Evolutionary conservation across 2,888 invertebrate genomes (phyloP).

Genomic region (Psococerastis gibbosa): DNA sequence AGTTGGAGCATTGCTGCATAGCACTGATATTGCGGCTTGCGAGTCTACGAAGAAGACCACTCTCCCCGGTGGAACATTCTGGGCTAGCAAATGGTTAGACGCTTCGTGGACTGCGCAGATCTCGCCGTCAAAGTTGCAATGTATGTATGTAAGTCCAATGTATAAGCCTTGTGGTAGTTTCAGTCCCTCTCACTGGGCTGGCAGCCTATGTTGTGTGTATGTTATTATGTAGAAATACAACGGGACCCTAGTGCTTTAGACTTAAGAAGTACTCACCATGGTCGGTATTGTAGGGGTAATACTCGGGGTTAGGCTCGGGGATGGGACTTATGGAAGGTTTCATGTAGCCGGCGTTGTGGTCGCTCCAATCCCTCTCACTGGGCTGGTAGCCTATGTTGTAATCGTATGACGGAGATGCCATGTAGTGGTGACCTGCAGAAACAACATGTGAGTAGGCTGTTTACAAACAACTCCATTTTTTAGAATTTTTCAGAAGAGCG

Average conservation of each 20-base stretch:
- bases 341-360: constrained; percentile 6
- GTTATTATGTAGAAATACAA: constrained; percentile 14
- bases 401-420: constrained; percentile 15
- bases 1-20: no score
- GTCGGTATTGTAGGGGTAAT: constrained; percentile 4
- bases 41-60: no score
- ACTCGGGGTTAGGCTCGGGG: background rate
- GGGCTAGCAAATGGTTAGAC: no score
- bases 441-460: no score
- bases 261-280: no score
- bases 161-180: constrained; percentile 10
- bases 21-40: no score
- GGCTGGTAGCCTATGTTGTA: constrained; percentile 13
- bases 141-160: no score
- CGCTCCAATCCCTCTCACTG: constrained; percentile 12
- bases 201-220: constrained; percentile 15
- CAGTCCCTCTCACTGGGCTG: constrained; percentile 11
- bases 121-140: no score
- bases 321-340: background rate
- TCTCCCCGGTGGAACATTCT: no score
- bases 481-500: no score
- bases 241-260: constrained; percentile 11
- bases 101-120: no score
- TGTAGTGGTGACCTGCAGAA: constrained; percentile 15
- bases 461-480: no score